Conservation (phyloP, 2,888 invertebrate species). For the Cheilosia vernalis region DNA sequence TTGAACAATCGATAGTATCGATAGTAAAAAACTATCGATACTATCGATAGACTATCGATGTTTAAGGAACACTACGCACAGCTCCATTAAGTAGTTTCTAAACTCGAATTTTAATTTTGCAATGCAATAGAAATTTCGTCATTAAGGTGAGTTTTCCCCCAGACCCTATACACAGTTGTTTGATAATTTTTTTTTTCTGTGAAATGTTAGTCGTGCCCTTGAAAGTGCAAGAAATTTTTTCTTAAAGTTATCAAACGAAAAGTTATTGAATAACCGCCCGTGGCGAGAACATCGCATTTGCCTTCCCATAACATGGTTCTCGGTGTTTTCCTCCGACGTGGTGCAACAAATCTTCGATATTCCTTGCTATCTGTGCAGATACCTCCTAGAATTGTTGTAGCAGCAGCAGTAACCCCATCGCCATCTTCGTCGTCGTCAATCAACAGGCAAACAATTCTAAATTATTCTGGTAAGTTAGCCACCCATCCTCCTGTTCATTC, state of each 20-base stretch:
- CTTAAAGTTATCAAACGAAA: constrained; percentile 37
- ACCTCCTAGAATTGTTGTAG: constrained; percentile 36
- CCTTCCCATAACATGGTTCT: constrained; percentile 61
- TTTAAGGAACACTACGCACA: too few species aligned
- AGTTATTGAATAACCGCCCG: constrained; percentile 59
- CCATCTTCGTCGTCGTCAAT: constrained; percentile 54
- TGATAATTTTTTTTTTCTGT: constrained; percentile 11
- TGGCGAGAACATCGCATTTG: constrained; percentile 13
- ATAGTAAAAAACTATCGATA: too few species aligned
- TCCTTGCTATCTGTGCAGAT: constrained; percentile 52
- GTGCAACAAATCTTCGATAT: constrained; percentile 61
- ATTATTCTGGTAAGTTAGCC: constrained; percentile 68
- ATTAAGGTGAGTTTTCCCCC: constrained; percentile 65
- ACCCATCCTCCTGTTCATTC: constrained; percentile 14
- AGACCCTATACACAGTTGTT: constrained; percentile 12
- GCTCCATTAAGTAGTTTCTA: constrained; percentile 30
- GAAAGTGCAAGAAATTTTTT: constrained; percentile 64
- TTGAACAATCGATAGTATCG: too few species aligned
- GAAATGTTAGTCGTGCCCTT: constrained; percentile 58
- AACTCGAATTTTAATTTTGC: constrained; percentile 46
- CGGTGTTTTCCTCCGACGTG: constrained; percentile 55
- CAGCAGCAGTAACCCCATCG: constrained; percentile 9
- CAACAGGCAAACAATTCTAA: constrained; percentile 70
- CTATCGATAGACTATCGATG: too few species aligned
- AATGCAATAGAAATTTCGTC: constrained; percentile 66